Conservation (phyloP, 1,140 invertebrate species). For the Anoplolepis gracilipes region DNA sequence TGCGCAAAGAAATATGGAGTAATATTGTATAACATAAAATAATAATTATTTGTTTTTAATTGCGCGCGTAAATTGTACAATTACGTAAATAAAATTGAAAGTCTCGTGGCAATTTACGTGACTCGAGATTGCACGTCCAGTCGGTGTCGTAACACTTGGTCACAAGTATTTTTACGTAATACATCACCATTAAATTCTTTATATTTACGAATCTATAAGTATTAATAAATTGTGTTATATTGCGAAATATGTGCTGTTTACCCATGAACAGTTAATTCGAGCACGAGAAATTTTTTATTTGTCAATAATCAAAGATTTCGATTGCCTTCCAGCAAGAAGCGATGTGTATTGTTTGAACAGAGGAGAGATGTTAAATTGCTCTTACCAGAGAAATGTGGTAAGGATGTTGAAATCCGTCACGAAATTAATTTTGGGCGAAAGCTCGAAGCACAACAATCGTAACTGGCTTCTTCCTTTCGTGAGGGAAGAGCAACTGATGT, state of each 20-base stretch:
- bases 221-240: slow-evolving; percentile 24
- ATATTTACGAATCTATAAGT: not conserved
- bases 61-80: not conserved
- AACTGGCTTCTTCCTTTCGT: not conserved
- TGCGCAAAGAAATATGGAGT: not conserved
- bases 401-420: not conserved
- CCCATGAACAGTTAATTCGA: not conserved
- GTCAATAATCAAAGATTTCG: not conserved
- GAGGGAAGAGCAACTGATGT: slow-evolving; percentile 24
- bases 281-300: not conserved
- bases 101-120: slow-evolving; percentile 9
- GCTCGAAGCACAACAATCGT: not conserved
- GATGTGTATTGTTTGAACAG: slow-evolving; percentile 13
- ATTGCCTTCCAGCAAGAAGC: not conserved
- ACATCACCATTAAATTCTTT: slow-evolving; percentile 26
- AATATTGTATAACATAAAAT: not conserved
- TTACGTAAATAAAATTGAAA: slow-evolving; percentile 17
- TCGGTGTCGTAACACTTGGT: not conserved
- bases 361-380: not conserved
- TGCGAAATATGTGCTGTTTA: not conserved
- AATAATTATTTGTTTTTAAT: not conserved
- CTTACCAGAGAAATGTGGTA: not conserved
- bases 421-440: slow-evolving; percentile 14
- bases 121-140: slow-evolving; percentile 22
- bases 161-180: not conserved